These are phyloP conservation scores for Nyctibius grandis DNA, from an alignment of 2,797 vertebrate genomes.

Conservation along the genomic window DNA sequence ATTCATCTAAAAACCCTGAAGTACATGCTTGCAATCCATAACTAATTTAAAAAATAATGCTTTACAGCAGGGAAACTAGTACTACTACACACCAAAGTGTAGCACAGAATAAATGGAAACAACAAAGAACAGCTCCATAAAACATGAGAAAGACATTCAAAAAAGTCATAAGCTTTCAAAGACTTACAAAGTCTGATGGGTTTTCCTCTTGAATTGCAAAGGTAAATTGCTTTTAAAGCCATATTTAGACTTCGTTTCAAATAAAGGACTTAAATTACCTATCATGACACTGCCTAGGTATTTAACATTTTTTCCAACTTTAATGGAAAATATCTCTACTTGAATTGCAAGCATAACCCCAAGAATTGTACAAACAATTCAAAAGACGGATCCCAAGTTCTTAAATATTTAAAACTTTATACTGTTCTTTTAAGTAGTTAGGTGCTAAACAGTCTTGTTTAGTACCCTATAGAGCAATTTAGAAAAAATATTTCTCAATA, in stretches of 20 bases:
- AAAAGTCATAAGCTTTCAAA: not conserved
- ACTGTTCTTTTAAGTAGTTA: not conserved
- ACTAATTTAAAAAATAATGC: not conserved
- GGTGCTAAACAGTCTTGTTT: not conserved
- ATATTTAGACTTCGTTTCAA: not conserved
- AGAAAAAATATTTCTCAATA: not conserved
- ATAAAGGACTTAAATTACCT: not conserved
- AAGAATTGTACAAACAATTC: not conserved
- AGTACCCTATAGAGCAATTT: not conserved
- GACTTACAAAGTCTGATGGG: not conserved
- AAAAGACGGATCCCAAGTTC: not conserved
- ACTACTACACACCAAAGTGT: not conserved
- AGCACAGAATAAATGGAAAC: not conserved
- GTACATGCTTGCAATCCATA: not conserved
- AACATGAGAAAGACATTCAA: not conserved
- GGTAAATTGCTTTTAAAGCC: not conserved
- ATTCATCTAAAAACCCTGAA: not conserved
- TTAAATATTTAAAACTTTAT: not conserved
- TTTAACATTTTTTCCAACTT: not conserved
- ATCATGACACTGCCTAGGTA: not conserved
- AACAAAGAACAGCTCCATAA: not conserved
- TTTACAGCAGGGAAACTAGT: not conserved
- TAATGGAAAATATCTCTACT: not conserved
- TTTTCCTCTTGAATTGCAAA: not conserved
- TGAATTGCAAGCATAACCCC: not conserved